Evolutionary conservation across 1,140 invertebrate species (phyloP).

Genomic region (Scaptomyza pallida): DNA sequence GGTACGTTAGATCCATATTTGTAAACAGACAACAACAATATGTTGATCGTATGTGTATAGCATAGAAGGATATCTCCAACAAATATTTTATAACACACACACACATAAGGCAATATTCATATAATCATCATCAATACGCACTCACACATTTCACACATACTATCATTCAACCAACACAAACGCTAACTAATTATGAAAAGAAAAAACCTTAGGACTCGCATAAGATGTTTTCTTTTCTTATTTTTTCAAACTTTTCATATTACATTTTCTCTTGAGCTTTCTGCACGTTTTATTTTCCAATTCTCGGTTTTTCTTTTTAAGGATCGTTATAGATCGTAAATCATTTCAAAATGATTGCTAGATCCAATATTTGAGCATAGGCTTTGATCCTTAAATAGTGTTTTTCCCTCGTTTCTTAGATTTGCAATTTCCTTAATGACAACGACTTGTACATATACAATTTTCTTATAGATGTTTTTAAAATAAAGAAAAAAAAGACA

Average conservation of each 20-base stretch:
- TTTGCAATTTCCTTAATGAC: too few relatives aligned
- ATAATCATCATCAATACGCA: conserved; percentile 26
- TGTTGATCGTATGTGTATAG: conserved; percentile 48
- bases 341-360: too few relatives aligned
- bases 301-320: too few relatives aligned
- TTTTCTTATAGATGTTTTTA: conserved; percentile 21
- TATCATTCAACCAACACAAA: conserved; percentile 3
- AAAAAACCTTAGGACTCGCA: background rate
- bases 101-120: conserved; percentile 39
- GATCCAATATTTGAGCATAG: too few relatives aligned
- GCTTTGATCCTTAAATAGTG: too few relatives aligned
- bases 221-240: background rate
- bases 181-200: background rate
- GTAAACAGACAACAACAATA: conserved; percentile 51
- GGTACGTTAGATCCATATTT: conserved; percentile 83
- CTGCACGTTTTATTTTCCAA: too few relatives aligned
- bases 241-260: background rate
- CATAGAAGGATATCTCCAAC: conserved; percentile 41
- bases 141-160: conserved; percentile 28
- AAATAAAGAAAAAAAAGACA: background rate
- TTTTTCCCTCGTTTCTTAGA: too few relatives aligned
- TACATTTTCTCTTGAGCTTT: background rate
- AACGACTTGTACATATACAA: too few relatives aligned
- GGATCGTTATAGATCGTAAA: too few relatives aligned
- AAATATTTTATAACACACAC: conserved; percentile 49